phyloP scores from a whole-genome alignment of 2,797 vertebrate genomes.

The Nyctibius grandis region DNA sequence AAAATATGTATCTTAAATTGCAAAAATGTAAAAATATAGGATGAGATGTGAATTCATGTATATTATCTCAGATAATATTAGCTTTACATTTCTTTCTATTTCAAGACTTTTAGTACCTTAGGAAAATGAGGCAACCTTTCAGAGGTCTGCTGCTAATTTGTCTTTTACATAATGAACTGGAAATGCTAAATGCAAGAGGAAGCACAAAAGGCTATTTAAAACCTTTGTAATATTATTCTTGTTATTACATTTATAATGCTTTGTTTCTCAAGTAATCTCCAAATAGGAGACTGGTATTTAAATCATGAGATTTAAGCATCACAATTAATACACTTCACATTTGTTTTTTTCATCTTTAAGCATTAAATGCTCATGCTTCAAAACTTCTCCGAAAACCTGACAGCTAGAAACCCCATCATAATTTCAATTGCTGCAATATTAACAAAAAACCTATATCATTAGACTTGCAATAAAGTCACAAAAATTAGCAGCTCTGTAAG shows the following conservation, averaged over 20 bases:
- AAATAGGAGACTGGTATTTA: background rate
- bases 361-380: background rate
- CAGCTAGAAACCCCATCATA: background rate
- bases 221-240: background rate
- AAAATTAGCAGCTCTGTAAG: background rate
- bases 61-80: constrained; percentile 6
- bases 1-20: background rate
- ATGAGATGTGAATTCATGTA: background rate
- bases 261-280: background rate
- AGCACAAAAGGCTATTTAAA: background rate
- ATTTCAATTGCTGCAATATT: background rate
- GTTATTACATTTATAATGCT: background rate
- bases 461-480: background rate
- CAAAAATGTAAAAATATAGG: background rate
- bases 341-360: background rate
- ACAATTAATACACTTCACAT: background rate
- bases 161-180: background rate
- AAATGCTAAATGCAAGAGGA: background rate
- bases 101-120: background rate
- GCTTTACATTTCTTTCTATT: background rate
- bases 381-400: background rate
- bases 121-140: background rate
- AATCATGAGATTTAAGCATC: background rate
- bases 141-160: background rate
- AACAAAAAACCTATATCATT: background rate